Evolutionary conservation across 2,888 invertebrate genomes (phyloP).

Genomic region (Omphaloscelis lunosa): DNA sequence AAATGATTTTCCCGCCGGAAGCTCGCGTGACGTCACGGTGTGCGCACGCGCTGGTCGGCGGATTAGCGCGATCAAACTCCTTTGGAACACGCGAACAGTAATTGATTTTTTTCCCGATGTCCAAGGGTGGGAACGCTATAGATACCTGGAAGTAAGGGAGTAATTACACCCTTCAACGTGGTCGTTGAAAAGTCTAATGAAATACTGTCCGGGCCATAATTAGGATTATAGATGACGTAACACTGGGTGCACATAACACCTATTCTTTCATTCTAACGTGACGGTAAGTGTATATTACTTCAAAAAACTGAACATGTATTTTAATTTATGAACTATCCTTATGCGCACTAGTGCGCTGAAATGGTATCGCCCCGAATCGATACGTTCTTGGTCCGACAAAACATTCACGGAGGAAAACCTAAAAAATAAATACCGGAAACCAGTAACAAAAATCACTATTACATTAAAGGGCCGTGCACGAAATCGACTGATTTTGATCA

Average conservation of each 20-base stretch:
- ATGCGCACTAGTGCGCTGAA: neutral
- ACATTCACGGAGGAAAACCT: neutral
- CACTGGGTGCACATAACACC: constrained; percentile 51
- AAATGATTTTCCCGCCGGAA: constrained; percentile 78
- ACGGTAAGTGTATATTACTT: constrained; percentile 3
- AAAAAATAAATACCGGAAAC: neutral
- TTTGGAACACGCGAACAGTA: constrained; percentile 75
- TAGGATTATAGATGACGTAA: constrained; percentile 57
- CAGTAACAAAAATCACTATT: constrained; percentile 13
- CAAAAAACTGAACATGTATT: constrained; percentile 12
- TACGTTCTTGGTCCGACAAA: constrained; percentile 5
- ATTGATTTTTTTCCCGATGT: constrained; percentile 74
- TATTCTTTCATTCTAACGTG: constrained; percentile 34
- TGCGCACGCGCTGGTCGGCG: constrained; percentile 74
- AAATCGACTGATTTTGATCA: no score
- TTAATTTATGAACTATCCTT: constrained; percentile 15
- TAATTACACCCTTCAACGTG: constrained; percentile 58
- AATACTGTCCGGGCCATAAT: constrained; percentile 37
- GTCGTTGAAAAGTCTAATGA: constrained; percentile 56
- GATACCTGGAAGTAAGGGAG: constrained; percentile 58
- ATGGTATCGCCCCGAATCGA: constrained; percentile 2
- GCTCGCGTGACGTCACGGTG: constrained; percentile 80
- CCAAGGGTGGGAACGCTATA: constrained; percentile 68
- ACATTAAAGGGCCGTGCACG: no score
- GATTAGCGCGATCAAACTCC: constrained; percentile 78